Evolutionary conservation across 2,797 vertebrate genomes (phyloP), one percentile per base, ranked within the genome.

Genomic region (Intellagama lesueurii): DNA sequence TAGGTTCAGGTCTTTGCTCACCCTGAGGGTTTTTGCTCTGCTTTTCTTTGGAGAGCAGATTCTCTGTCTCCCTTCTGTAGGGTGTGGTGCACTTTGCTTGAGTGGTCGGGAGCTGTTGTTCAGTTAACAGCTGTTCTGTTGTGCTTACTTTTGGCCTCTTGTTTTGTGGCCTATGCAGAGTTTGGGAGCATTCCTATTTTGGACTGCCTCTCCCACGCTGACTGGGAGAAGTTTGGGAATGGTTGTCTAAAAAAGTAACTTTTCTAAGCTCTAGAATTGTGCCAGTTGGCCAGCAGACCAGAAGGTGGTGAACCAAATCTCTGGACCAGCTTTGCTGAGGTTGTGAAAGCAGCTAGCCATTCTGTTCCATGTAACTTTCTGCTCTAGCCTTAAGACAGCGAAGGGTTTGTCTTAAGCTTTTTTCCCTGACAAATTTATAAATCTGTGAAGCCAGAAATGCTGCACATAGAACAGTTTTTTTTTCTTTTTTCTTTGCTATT

Each of bases 401-500:
- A 92, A 90, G 92, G 90, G 92, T 92, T 93, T 90, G 92, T 87
- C 93, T 94, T 89, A 93, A 94, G 90, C 9, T 17, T 24, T 47
- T 93, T 90, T 94, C 88, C 89, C 89, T 90, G 44, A n/a, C 44
- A 52, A 24, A 56, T 7, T 7, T 69, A n/a, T 85, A 91, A 92
- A 86, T 95, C 90, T 83, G 91, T 88, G 88, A 92, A 93, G 83
- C 2, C 89, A 92, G 90, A 94, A 95, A 81, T 91, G 93, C 88
- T 94, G 84, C 94, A 94, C 56, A 49, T 49, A 73, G n/a, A 91
- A 92, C 94, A 93, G 91, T 94, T 95, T 68, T 40, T 3, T 87
- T 87, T 93, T 88, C 68, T 86, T 87, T 93, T 87, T 70, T 24
- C 80, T 94, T 93, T 95, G 94, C 91, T 91, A 91, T 95, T 90